Conservation (phyloP, 2,113 vertebrate genomes). For the Anas platyrhynchos region DNA sequence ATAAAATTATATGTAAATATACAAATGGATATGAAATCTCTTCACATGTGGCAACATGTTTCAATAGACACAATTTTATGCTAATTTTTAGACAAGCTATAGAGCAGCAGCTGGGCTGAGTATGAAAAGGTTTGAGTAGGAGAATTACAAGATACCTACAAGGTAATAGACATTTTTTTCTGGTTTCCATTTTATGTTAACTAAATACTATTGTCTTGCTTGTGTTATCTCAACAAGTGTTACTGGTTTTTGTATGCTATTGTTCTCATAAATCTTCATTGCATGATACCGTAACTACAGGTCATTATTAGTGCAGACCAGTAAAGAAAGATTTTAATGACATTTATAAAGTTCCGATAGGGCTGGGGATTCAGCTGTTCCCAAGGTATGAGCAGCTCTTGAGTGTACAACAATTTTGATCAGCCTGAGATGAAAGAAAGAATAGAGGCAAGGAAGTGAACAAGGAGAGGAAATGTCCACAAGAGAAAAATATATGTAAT, state of each 20-base stretch:
- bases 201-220: not conserved
- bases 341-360: not conserved
- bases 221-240: not conserved
- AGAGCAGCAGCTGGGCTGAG: not conserved
- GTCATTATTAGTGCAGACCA: not conserved
- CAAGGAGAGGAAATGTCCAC: not conserved
- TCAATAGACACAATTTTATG: not conserved
- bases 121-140: not conserved
- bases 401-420: not conserved
- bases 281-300: not conserved
- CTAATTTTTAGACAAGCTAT: not conserved
- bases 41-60: not conserved
- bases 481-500: not conserved
- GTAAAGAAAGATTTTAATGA: not conserved
- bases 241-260: not conserved
- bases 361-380: not conserved
- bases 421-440: not conserved
- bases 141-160: not conserved
- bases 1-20: not conserved
- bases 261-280: not conserved
- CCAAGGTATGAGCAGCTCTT: not conserved
- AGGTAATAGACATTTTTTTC: not conserved
- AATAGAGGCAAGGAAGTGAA: not conserved
- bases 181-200: not conserved
- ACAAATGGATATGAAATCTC: not conserved